Evolutionary conservation across 2,888 invertebrate species (phyloP), one percentile per base, ranked within the genome.

Genomic region (Acanthosepion lycidas): DNA sequence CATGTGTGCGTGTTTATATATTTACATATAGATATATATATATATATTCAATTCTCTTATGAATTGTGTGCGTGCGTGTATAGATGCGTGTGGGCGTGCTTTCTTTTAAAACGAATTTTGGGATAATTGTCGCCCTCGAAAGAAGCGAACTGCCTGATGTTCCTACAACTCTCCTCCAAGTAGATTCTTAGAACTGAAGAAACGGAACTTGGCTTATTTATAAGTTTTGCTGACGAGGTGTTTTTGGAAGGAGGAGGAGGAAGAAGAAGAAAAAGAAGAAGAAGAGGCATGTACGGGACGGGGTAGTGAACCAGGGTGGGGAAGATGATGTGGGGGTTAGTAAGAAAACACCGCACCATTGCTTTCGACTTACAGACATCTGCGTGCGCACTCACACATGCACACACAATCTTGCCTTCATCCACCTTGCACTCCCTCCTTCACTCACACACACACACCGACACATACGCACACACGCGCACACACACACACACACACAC

Each of bases 211-310:
- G 48, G 48, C 92, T 92, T 51, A 92, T 92, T 92, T 51, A 92
- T 92, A 92, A 28, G 92, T 92, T 92, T 53, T 92, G 49, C 92
- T 53, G 49, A 92, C 49, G 28, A 51, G 49, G 49, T 51, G 92
- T 51, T 53, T 51, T 49, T 53, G 28, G 92, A 18, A 53, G 53
- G 8, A n/a, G 49, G 49, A 42, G 49, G 15, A 28, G 49, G 5
- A 18, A 0, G 48, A 5, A 28, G 12, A 42, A 42, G 42, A 42
- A 42, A 42, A 9, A 28, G 26, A 28, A 28, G 8, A 8, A 8
- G 12, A 8, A 28, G 26, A 78, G n/a, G 28, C 28, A 1, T 9
- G n/a, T 33, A 78, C 12, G n/a, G 78, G 78, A 78, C 15, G 78
- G n/a, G n/a, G 59, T 23, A n/a, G n/a, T 5, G 12, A 33, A 9